phyloP scores from a whole-genome alignment of 2,113 vertebrate genomes.

The Macaca mulatta region DNA sequence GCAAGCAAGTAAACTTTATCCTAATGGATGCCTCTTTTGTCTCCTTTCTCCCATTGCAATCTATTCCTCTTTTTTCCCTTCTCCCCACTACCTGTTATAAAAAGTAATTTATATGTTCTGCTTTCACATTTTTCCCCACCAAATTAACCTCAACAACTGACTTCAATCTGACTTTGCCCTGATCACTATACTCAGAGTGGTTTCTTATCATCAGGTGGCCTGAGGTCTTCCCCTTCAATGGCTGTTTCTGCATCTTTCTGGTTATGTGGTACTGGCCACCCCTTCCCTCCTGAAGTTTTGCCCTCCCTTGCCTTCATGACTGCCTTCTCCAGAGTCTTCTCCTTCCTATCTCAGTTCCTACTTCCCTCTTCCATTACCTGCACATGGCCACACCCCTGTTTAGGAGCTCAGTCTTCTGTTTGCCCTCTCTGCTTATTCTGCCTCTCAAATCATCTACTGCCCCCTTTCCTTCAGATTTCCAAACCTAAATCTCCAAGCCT shows the following conservation, averaged over 20 bases:
- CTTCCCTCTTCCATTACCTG: neutral
- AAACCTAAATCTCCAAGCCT: neutral
- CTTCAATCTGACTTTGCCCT: neutral
- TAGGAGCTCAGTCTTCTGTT: neutral
- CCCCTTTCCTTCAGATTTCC: neutral
- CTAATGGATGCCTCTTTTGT: neutral
- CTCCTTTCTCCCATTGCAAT: neutral
- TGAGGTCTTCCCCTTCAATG: neutral
- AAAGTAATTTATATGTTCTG: neutral
- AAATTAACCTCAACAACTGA: neutral
- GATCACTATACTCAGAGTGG: neutral
- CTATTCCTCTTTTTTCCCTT: neutral
- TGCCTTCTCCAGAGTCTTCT: neutral
- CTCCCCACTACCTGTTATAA: neutral
- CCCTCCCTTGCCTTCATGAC: neutral
- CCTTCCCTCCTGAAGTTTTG: neutral
- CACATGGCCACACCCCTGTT: neutral
- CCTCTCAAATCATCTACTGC: neutral
- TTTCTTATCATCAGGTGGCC: neutral
- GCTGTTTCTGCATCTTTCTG: neutral
- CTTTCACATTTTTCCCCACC: neutral
- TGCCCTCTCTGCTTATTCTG: neutral
- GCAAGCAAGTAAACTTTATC: neutral
- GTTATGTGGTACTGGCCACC: neutral
- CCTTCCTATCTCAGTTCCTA: neutral